Percentiles rank a stretch among this genome's conserved stretches.
Conservation (phyloP, 1,140 invertebrate species). For the Orussus abietinus region DNA sequence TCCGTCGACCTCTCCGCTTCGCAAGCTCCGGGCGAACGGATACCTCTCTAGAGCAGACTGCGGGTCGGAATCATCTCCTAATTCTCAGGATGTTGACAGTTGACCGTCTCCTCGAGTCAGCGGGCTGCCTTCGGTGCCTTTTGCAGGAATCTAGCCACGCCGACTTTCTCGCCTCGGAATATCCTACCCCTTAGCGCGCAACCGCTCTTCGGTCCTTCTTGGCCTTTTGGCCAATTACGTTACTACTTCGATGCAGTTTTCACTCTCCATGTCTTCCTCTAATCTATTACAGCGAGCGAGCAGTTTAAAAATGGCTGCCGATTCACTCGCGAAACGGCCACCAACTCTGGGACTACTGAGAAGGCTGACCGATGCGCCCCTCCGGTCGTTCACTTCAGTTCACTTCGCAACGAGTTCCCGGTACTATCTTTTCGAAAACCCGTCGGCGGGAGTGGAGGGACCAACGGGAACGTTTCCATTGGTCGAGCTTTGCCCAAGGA, state of each 20-base stretch:
- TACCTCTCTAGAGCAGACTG: no score
- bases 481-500: no score
- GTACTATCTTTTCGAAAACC: no score
- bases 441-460: no score
- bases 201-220: neutral
- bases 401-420: no score
- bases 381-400: no score
- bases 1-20: no score
- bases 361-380: no score
- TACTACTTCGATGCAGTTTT: slow-evolving; percentile 1
- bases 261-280: neutral
- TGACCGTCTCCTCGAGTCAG: neutral
- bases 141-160: neutral
- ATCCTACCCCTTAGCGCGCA: neutral
- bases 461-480: no score
- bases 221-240: no score
- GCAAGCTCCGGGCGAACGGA: no score
- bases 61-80: neutral
- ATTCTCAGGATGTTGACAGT: slow-evolving; percentile 1
- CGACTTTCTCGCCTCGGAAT: neutral
- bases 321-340: neutral
- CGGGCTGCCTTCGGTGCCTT: neutral
- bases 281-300: neutral
- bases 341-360: no score
- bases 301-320: neutral